Base-by-base conservation (phyloP, 2,797 vertebrate genomes). In the Buceros bicornis region DNA sequence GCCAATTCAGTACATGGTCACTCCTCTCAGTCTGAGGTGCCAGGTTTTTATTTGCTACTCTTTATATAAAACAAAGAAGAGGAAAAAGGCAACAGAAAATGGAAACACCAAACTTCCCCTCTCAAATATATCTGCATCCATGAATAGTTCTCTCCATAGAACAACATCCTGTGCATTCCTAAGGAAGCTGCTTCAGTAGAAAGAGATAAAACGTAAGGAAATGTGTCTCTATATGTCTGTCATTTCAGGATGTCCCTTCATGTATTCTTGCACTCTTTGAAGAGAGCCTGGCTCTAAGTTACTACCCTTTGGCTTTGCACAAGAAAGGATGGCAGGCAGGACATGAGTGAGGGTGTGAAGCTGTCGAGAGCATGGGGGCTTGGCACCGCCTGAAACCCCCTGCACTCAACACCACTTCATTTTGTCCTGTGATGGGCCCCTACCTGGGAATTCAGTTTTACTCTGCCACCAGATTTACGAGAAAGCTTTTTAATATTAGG, bases 81-180 rank as follows among this genome's bases (percentile, higher is more conserved):
- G 21, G 29, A 58, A 91, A 82, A 95, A 40, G 11, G 21, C 60
- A 89, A 72, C 29, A 78, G 50, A 85, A 84, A 92, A 82, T 29
- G 51, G 29, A 78, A 91, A 56, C 43, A 40, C 83, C 25, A 64
- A 87, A 77, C 40, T 95, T 97, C 91, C 90, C 8, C 3, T 87
- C 89, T 90, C 89, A 92, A 94, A 71, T 25, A 4, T 22, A 89
- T 94, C 78, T 64, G 47, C 58, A 67, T 71, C 81, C 83, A 93
- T 0, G 4, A 91, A 87, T 89, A 96, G 82, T 21, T 81, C 45
- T 77, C 33, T 35, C 71, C 66, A 80, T 26, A 72, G 69, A 95
- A 62, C 64, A 94, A 95, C 78, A 97, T 96, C 94, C 93, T 92
- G 91, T 29, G 14, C 45, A 56, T 93, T 90, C 42, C 78, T 45